Evolutionary conservation across 2,113 vertebrate species (phyloP), one percentile per base, ranked within the genome.

Genomic region (Pelvicachromis taeniatus): DNA sequence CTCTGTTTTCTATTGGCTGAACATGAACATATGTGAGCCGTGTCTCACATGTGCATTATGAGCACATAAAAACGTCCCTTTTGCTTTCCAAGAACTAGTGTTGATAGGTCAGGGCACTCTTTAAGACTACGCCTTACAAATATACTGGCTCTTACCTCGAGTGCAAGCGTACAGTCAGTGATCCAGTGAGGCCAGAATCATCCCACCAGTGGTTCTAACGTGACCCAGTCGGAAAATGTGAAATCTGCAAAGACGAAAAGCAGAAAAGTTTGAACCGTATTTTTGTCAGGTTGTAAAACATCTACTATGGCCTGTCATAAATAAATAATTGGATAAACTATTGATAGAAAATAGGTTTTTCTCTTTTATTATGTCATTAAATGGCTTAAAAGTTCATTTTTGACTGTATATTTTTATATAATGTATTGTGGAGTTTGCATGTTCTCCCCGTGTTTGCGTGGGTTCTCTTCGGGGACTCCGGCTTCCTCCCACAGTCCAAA

Each of bases 1-100:
- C 40, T 73, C 42, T 73, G 9, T 50, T 73, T 73, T 50, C 4
- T 68, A 3, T 7, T 26, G 61, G 7, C 2, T 65, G 12, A 31
- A 19, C 9, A 0, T 0, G 26, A 48, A 12, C 42, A 29, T 50
- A 12, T 29, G 42, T 16, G 50, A 23, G 23, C 42, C 68, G n/a
- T 0, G 9, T 0, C 2, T 48, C 14, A 29, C 38, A 50, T 50
- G 45, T 50, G 16, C 16, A 8, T 50, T 31, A 19, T 11, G 7
- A 73, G 42, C 9, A 73, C 7, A 29, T 73, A 26, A 73, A 73
- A 31, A 75, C 10, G 3, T 23, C 9, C 9, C 9, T 26, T 70
- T 42, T 45, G 33, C n/a, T 23, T 68, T 9, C 12, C 7, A 42
- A 68, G 38, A 42, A 42, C 35, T 0, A 0, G 21, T 75, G 23